phyloP scores from a whole-genome alignment of 2,888 invertebrate species.

The Antheraea assamensis region DNA sequence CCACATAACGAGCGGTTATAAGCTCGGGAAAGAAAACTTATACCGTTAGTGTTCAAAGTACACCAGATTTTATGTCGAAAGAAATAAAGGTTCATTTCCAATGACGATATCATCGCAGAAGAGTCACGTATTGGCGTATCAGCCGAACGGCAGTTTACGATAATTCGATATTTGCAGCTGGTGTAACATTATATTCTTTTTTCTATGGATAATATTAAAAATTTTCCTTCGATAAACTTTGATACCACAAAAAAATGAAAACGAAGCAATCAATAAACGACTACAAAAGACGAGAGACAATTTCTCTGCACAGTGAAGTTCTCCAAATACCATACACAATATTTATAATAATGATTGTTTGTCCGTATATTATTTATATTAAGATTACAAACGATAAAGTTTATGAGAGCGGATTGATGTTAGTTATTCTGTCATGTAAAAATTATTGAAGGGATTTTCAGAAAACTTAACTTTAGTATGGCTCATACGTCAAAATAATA shows the following conservation, averaged over 20 bases:
- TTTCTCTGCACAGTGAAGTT: no score
- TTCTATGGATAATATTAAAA: neutral
- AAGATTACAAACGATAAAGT: no score
- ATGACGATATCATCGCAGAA: neutral
- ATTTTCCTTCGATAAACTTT: neutral
- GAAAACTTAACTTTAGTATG: no score
- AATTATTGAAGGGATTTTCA: no score
- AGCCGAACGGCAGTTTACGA: slow-evolving; percentile 42
- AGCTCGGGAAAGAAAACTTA: neutral
- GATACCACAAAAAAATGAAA: neutral
- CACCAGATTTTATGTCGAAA: slow-evolving; percentile 20
- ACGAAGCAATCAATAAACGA: no score
- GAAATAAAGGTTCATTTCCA: slow-evolving; percentile 29
- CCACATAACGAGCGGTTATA: slow-evolving; percentile 29
- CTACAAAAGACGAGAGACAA: no score
- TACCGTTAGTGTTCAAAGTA: slow-evolving; percentile 4
- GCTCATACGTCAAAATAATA: no score
- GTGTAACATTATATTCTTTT: slow-evolving; percentile 34
- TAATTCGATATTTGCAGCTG: slow-evolving; percentile 43
- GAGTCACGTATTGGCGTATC: slow-evolving; percentile 43
- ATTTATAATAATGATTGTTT: no score
- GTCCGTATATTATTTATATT: no score
- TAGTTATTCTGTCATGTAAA: no score
- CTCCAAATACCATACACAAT: no score
- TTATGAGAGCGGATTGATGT: no score